These are phyloP conservation scores for Dichetophora obliterata DNA, from an alignment of 2,888 invertebrate species.

Conservation along the genomic window DNA sequence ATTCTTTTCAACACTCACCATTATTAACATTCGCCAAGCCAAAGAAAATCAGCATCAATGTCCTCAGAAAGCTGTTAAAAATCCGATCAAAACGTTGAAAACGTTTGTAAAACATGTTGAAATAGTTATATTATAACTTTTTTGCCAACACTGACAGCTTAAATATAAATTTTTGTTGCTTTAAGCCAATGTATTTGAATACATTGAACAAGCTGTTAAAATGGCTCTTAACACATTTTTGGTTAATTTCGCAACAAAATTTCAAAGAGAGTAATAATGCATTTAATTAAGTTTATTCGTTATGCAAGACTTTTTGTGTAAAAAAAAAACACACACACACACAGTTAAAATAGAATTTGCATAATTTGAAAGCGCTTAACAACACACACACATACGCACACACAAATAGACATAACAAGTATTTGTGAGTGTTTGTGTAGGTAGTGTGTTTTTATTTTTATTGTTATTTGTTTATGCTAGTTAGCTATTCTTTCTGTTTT, in stretches of 20 bases:
- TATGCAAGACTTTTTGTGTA: background rate
- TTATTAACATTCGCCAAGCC: slow-evolving; percentile 59
- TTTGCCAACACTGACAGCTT: background rate
- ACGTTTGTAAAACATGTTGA: slow-evolving; percentile 13
- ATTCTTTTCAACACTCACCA: slow-evolving; percentile 49
- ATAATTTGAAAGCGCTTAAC: no score
- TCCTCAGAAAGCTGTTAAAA: slow-evolving; percentile 53
- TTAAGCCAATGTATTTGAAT: no score
- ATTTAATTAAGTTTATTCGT: background rate
- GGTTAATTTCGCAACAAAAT: background rate
- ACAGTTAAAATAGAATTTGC: background rate
- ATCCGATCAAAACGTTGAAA: slow-evolving; percentile 24
- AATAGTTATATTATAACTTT: background rate
- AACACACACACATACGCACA: no score
- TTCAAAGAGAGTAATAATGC: no score
- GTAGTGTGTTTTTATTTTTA: background rate
- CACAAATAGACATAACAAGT: no score
- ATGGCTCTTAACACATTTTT: background rate
- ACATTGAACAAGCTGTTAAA: no score
- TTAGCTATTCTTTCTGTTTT: no score
- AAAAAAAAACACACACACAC: background rate
- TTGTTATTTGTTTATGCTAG: background rate
- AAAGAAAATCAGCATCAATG: slow-evolving; percentile 55
- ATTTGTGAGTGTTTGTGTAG: background rate
- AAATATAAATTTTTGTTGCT: no score